Evolutionary conservation across 1,140 invertebrate species (phyloP), one percentile per base, ranked within the genome.

Genomic region (Zaprionus ghesquierei): DNA sequence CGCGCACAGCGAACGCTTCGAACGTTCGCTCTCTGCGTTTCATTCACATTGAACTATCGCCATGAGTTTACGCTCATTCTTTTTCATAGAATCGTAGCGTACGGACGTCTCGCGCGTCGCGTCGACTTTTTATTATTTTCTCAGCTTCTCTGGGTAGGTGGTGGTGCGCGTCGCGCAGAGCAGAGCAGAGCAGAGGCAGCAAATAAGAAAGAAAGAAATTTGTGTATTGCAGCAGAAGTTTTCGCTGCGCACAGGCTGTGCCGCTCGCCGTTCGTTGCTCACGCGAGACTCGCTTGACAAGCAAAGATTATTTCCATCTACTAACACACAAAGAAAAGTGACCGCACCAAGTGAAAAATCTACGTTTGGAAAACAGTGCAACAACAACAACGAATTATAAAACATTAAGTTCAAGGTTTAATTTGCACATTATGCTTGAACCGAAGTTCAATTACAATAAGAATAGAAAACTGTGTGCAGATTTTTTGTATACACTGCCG

Each of bases 181-280:
- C 41, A 44, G 41, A 44, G 41, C 41, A 44, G 41, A 15, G 41
- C 41, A 46, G 35, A 66, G 68, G 60, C 50, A 75, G 73, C 68
- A 66, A 78, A 76, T 76, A 78, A 78, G 76, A 78, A 78, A 72
- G 68, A 78, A 72, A 72, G 68, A 78, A 76, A 76, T 78, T 76
- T 78, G 76, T 86, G 81, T 86, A 86, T 77, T 87, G 82, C 82
- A 87, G 82, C 82, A 89, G 76, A 87, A 87, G 82, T 84, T 72
- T 82, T 72, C 80, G 72, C 72, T 81, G 79, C 75, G 69, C 73
- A 75, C 54, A 76, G 60, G 44, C 69, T 75, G 73, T 78, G 68
- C 76, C 53, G 59, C 23, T 73, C 35, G 35, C n/a, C 35, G 58
- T 29, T 29, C 27, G 27, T 9, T 29, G 27, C 27, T 29, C 69